Percentiles rank a stretch among this genome's conserved stretches.
Conservation (phyloP, 2,113 vertebrate species). For the Vulpes lagopus region DNA sequence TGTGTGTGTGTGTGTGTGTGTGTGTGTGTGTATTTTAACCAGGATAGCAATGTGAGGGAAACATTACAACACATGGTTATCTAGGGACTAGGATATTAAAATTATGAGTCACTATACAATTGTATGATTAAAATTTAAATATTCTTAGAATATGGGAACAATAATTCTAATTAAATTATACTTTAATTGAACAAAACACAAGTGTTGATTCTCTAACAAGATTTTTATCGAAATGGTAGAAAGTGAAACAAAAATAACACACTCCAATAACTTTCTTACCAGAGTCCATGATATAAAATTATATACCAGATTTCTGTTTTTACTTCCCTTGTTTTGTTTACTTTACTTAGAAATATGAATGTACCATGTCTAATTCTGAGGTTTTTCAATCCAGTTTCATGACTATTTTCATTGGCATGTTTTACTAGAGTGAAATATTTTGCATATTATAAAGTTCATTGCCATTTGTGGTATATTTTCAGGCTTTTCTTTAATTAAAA, state of each 20-base stretch:
- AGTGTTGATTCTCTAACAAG: background rate
- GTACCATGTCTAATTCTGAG: background rate
- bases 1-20: background rate
- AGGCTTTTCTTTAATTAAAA: constrained; percentile 6
- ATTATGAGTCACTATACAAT: constrained; percentile 11
- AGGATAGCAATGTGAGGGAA: background rate
- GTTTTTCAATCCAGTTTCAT: constrained; percentile 5
- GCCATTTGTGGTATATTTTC: background rate
- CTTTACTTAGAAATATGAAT: constrained; percentile 4
- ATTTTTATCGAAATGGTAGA: constrained; percentile 18
- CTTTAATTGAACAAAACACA: constrained; percentile 13
- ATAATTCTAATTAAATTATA: constrained; percentile 34
- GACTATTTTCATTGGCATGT: constrained; percentile 32
- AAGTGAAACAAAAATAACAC: constrained; percentile 40
- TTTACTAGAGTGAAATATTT: constrained; percentile 50
- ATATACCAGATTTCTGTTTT: background rate
- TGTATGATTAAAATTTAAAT: constrained; percentile 43
- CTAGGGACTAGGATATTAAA: constrained; percentile 1
- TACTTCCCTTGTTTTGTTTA: constrained; percentile 39
- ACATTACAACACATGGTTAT: background rate
- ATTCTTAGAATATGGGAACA: background rate
- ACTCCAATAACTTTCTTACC: constrained; percentile 8
- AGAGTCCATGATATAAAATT: constrained; percentile 17
- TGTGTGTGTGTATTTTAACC: background rate
- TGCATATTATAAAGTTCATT: background rate